Evolutionary conservation across 2,797 vertebrate species (phyloP).

Genomic region (Macroramphosus scolopax): DNA sequence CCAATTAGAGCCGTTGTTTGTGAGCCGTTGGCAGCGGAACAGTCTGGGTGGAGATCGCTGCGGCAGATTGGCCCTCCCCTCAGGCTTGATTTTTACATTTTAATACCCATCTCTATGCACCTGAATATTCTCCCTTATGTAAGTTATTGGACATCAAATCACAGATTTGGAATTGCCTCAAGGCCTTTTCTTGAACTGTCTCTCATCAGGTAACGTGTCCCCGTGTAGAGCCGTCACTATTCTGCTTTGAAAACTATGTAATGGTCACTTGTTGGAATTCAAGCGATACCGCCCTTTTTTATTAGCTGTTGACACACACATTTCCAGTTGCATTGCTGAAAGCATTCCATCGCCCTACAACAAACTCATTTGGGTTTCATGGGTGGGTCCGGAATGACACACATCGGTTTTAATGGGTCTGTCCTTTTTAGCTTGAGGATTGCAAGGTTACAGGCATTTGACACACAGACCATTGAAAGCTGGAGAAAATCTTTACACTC

Average conservation of each 20-base stretch:
- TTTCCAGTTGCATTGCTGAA: slow-evolving; percentile 4
- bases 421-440: slow-evolving; percentile 14
- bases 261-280: too few relatives aligned
- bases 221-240: too few relatives aligned
- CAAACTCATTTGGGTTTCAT: slow-evolving; percentile 13
- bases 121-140: slow-evolving; percentile 20
- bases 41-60: slow-evolving; percentile 34
- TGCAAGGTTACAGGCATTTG: slow-evolving; percentile 30
- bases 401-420: slow-evolving; percentile 25
- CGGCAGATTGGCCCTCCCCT: slow-evolving; percentile 29
- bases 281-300: not conserved
- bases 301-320: slow-evolving; percentile 4
- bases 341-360: slow-evolving; percentile 7
- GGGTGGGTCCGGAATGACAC: slow-evolving; percentile 25
- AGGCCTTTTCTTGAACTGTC: slow-evolving; percentile 21
- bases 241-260: too few relatives aligned
- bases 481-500: slow-evolving; percentile 17
- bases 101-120: slow-evolving; percentile 24
- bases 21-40: slow-evolving; percentile 41
- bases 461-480: slow-evolving; percentile 17
- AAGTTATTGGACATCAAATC: slow-evolving; percentile 16
- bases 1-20: slow-evolving; percentile 64
- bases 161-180: slow-evolving; percentile 22
- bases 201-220: too few relatives aligned
- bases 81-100: slow-evolving; percentile 49